Percentiles rank a stretch among this genome's conserved stretches.
These are phyloP conservation scores for Miichthys miiuy DNA, from an alignment of 2,797 vertebrate species.

Conservation along the genomic window DNA sequence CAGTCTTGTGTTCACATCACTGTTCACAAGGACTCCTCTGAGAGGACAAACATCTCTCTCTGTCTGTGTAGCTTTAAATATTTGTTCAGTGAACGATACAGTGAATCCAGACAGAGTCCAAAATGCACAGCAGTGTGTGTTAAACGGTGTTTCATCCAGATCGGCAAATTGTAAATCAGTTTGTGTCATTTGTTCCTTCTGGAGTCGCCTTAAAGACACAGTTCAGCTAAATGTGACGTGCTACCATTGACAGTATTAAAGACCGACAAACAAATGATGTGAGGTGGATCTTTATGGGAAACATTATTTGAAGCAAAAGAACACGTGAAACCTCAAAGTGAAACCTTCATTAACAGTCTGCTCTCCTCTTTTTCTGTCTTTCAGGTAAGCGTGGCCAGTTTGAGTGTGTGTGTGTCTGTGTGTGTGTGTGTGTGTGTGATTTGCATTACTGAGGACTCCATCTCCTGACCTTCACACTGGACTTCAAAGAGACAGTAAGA, in stretches of 20 bases:
- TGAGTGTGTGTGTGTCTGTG: not conserved
- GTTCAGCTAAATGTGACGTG: too few species aligned
- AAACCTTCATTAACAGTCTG: not conserved
- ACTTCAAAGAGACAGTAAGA: constrained; percentile 24
- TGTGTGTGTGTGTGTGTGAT: not conserved
- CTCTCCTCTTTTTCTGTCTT: constrained; percentile 31
- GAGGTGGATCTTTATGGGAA: not conserved
- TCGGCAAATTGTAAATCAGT: too few species aligned
- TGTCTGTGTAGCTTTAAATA: constrained; percentile 16
- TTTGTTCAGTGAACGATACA: not conserved
- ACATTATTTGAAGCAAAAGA: not conserved
- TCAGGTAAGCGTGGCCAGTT: constrained; percentile 32
- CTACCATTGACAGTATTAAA: not conserved
- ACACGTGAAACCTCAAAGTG: not conserved
- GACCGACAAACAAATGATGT: not conserved
- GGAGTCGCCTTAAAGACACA: too few species aligned
- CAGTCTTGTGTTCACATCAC: constrained; percentile 13
- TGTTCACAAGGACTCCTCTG: constrained; percentile 29
- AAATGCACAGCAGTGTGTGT: not conserved
- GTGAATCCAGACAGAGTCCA: constrained; percentile 10
- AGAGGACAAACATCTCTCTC: constrained; percentile 13
- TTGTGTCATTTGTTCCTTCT: too few species aligned
- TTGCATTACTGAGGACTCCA: not conserved
- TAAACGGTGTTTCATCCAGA: not conserved
- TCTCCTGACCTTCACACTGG: constrained; percentile 4